phyloP scores from a whole-genome alignment of 2,888 invertebrate genomes.

The Drosophila vallismaia region DNA sequence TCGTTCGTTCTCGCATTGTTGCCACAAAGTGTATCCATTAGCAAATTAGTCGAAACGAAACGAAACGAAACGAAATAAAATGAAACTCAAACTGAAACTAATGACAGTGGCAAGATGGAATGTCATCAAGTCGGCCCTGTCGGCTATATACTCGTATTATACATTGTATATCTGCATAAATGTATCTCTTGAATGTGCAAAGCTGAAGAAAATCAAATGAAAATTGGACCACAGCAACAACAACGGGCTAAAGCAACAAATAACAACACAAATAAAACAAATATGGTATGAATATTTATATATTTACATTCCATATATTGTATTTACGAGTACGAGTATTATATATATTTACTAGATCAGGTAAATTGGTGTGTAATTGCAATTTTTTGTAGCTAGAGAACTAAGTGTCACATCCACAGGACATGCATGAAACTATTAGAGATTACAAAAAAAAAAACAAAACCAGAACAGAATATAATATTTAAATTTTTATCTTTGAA shows the following conservation, averaged over 20 bases:
- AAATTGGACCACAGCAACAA: conserved; percentile 66
- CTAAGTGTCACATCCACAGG: conserved; percentile 45
- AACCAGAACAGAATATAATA: too few relatives aligned
- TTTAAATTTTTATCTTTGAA: background rate
- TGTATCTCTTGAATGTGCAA: conserved; percentile 10
- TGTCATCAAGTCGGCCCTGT: conserved; percentile 31
- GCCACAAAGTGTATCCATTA: conserved; percentile 32
- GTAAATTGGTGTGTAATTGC: conserved; percentile 57
- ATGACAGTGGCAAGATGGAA: conserved; percentile 30
- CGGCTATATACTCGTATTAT: background rate
- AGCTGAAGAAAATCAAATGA: conserved; percentile 54
- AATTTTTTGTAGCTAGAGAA: conserved; percentile 54
- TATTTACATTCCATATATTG: conserved; percentile 15
- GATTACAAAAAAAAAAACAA: conserved; percentile 1
- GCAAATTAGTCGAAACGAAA: conserved; percentile 18
- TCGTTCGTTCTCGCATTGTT: conserved; percentile 30
- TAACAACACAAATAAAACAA: conserved; percentile 17
- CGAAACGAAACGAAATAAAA: too few relatives aligned
- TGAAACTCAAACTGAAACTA: conserved; percentile 1
- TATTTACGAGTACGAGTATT: conserved; percentile 6
- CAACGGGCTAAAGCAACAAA: conserved; percentile 13
- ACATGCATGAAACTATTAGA: conserved; percentile 35
- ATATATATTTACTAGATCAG: conserved; percentile 36
- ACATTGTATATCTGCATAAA: background rate
- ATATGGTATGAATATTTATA: conserved; percentile 16